Percentiles rank a stretch among this genome's conserved stretches.
These are phyloP conservation scores for Drosophila saltans DNA, from an alignment of 1,140 invertebrate genomes.

Conservation along the genomic window DNA sequence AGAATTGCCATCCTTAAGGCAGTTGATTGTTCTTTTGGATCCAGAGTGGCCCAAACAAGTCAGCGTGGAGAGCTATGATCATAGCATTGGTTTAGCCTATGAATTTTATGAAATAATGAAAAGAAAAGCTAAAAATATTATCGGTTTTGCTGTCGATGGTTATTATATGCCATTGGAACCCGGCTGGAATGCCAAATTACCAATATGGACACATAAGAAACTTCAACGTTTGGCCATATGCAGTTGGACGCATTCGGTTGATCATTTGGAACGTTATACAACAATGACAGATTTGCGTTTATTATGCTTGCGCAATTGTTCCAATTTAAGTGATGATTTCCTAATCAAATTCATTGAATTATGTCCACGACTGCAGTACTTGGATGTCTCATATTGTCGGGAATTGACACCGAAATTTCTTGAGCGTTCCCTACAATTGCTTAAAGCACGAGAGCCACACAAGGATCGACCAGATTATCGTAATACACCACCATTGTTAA, in stretches of 20 bases:
- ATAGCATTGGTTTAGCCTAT: slow-evolving; percentile 67
- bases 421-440: slow-evolving; percentile 43
- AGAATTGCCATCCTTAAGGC: slow-evolving; percentile 55
- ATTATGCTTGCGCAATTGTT: slow-evolving; percentile 66
- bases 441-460: slow-evolving; percentile 54
- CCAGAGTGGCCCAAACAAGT: slow-evolving; percentile 62
- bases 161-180: slow-evolving; percentile 71
- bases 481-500: slow-evolving; percentile 30
- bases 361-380: slow-evolving; percentile 57
- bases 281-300: slow-evolving; percentile 62
- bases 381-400: slow-evolving; percentile 71
- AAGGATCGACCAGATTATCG: slow-evolving; percentile 37
- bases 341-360: slow-evolving; percentile 60
- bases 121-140: slow-evolving; percentile 51
- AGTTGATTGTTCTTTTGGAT: slow-evolving; percentile 65
- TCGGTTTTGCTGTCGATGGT: slow-evolving; percentile 67
- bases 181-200: slow-evolving; percentile 57
- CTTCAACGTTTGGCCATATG: slow-evolving; percentile 64
- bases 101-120: slow-evolving; percentile 75
- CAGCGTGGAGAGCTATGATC: slow-evolving; percentile 64
- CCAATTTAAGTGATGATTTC: slow-evolving; percentile 54
- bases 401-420: slow-evolving; percentile 59
- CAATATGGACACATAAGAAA: slow-evolving; percentile 52
- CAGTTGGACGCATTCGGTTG: slow-evolving; percentile 59
- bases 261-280: slow-evolving; percentile 61